Evolutionary conservation across 2,797 vertebrate genomes (phyloP).

Genomic region (Hozukius guyotensis): DNA sequence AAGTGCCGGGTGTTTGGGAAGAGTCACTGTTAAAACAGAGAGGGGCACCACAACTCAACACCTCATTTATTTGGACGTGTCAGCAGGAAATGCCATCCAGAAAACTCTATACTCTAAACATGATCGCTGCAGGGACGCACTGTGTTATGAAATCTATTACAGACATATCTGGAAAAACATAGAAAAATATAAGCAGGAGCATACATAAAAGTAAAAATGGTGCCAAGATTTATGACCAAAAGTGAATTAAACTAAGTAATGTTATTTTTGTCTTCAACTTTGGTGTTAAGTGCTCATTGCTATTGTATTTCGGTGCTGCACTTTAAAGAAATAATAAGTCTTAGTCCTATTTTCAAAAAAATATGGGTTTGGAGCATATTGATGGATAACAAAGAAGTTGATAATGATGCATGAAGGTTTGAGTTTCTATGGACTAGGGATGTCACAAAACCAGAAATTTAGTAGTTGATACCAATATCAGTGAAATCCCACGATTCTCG

Average conservation of each 20-base stretch:
- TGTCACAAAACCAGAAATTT: too few relatives aligned
- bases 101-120: constrained; percentile 25
- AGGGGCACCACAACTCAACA: constrained; percentile 48
- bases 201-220: background rate
- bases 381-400: too few relatives aligned
- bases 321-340: background rate
- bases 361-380: too few relatives aligned
- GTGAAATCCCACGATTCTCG: too few relatives aligned
- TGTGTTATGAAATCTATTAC: background rate
- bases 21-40: constrained; percentile 31
- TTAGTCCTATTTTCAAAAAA: too few relatives aligned
- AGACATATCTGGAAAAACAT: background rate
- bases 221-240: background rate
- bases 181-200: background rate
- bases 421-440: too few relatives aligned
- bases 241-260: background rate
- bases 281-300: too few relatives aligned
- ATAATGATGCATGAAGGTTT: too few relatives aligned
- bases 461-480: too few relatives aligned
- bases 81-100: constrained; percentile 34
- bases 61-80: constrained; percentile 53
- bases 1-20: constrained; percentile 23
- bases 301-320: background rate
- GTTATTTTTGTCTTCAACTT: background rate
- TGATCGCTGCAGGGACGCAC: background rate